Evolutionary conservation across 2,113 vertebrate genomes (phyloP).

Genomic region (Coptodon rendalli): DNA sequence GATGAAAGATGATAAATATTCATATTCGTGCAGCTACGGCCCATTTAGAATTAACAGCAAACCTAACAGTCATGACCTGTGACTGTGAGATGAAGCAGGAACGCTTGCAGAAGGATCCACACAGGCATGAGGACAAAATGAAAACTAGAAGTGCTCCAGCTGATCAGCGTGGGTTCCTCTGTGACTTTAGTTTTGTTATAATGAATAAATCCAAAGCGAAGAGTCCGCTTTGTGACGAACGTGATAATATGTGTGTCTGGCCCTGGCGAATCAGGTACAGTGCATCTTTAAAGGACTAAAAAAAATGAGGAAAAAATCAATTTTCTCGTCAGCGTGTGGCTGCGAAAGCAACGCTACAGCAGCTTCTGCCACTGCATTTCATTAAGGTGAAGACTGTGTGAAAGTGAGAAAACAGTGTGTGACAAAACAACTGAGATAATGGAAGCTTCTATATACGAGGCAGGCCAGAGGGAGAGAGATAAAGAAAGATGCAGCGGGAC

Average conservation of each 20-base stretch:
- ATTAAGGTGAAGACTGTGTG: slow-evolving; percentile 1
- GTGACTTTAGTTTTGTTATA: not conserved
- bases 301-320: not conserved
- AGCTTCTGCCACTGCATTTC: not conserved
- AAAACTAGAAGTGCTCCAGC: not conserved
- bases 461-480: not conserved
- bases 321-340: not conserved
- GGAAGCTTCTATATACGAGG: not conserved
- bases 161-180: not conserved
- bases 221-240: not conserved
- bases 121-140: not conserved
- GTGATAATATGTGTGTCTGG: not conserved
- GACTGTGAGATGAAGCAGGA: not conserved
- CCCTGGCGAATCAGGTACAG: not conserved
- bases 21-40: not conserved
- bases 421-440: not conserved
- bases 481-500: not conserved
- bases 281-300: not conserved
- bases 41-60: not conserved
- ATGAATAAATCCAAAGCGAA: not conserved
- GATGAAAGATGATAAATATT: not conserved
- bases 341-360: not conserved
- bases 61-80: not conserved
- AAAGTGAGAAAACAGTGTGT: slow-evolving; percentile 2
- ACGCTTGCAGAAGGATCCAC: not conserved